These are phyloP conservation scores for Hipposideros armiger DNA, from an alignment of 2,113 vertebrate genomes.

Conservation along the genomic window DNA sequence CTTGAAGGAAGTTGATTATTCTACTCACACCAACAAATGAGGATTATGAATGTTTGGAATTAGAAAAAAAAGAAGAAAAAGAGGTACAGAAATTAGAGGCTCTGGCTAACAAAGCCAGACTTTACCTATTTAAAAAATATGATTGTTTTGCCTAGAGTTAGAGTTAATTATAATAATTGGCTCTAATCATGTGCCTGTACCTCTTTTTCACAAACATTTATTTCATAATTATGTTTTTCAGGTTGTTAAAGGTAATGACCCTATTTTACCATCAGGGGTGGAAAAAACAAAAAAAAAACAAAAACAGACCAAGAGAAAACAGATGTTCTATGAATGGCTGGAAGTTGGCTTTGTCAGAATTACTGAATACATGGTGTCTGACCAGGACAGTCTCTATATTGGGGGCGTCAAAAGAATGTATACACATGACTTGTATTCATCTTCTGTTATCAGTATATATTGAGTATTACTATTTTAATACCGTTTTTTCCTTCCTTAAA, in stretches of 20 bases:
- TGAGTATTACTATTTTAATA: too few species aligned
- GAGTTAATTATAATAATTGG: constrained; percentile 66
- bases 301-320: constrained; percentile 27
- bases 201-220: constrained; percentile 52
- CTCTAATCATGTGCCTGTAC: constrained; percentile 11
- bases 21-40: neutral
- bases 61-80: neutral
- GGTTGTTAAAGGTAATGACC: constrained; percentile 63
- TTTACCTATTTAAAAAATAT: constrained; percentile 46
- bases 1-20: constrained; percentile 1
- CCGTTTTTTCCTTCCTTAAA: too few species aligned
- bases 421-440: too few species aligned
- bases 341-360: constrained; percentile 26
- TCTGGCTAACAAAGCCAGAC: constrained; percentile 9
- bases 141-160: constrained; percentile 46
- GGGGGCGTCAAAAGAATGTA: too few species aligned
- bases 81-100: neutral
- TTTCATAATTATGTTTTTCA: constrained; percentile 70
- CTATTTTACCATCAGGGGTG: neutral
- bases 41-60: neutral
- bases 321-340: constrained; percentile 54
- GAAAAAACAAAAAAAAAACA: too few species aligned
- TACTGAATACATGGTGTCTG: neutral
- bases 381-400: neutral
- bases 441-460: too few species aligned